Conservation (phyloP, 2,113 vertebrate genomes). For the Brachirus orientalis region DNA sequence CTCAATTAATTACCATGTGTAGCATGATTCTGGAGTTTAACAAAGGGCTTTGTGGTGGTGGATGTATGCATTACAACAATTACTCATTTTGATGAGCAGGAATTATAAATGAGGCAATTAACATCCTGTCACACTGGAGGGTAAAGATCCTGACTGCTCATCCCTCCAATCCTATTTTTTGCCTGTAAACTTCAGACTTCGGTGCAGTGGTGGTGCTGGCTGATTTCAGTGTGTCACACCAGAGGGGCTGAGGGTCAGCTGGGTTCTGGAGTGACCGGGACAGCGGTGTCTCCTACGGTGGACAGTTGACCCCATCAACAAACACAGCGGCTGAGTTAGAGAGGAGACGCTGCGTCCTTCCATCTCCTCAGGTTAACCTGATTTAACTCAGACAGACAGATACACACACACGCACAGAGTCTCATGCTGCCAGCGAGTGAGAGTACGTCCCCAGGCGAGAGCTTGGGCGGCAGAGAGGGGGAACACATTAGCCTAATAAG, state of each 20-base stretch:
- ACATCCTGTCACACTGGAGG: constrained; percentile 69
- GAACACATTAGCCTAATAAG: constrained; percentile 85
- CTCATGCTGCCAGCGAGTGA: constrained; percentile 56
- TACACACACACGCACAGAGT: constrained; percentile 8
- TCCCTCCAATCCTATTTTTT: constrained; percentile 32
- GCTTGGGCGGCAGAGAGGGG: constrained; percentile 69
- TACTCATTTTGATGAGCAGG: constrained; percentile 76
- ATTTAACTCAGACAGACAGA: constrained; percentile 56
- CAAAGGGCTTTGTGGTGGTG: constrained; percentile 70
- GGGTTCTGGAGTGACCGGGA: constrained; percentile 34
- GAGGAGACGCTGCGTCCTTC: constrained; percentile 49
- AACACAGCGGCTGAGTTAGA: constrained; percentile 39
- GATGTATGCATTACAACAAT: constrained; percentile 70
- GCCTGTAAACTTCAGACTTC: constrained; percentile 41
- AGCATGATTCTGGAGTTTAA: constrained; percentile 73
- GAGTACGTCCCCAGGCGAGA: constrained; percentile 66
- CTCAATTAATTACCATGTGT: constrained; percentile 77
- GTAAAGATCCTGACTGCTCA: constrained; percentile 53
- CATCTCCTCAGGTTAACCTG: constrained; percentile 65
- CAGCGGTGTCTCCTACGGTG: constrained; percentile 15
- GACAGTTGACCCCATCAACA: constrained; percentile 61
- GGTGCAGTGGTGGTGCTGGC: constrained; percentile 1
- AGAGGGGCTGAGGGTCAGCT: constrained; percentile 42
- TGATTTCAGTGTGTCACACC: constrained; percentile 54
- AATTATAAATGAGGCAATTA: constrained; percentile 84